Evolutionary conservation across 2,797 vertebrate species (phyloP), one percentile per base, ranked within the genome.

Genomic region (Protonibea diacanthus): DNA sequence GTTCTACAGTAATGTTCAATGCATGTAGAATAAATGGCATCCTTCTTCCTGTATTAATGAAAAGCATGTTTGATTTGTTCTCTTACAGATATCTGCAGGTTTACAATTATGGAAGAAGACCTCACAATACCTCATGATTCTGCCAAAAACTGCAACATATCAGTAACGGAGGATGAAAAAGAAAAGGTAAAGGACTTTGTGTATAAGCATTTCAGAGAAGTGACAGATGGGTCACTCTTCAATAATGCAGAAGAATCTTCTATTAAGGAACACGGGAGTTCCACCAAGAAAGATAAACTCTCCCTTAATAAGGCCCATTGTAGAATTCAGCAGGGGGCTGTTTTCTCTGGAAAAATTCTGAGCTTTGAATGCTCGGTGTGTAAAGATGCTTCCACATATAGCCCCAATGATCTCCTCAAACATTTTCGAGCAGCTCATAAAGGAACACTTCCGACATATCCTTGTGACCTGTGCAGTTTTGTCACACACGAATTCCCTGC

Each of bases 371-470:
- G 98, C 90, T 96, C 96, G 0, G 97, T 98, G 87, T 99, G 98
- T 90, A 97, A 93, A 90, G 96, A 97, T 71, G 95, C 95, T 64
- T 88, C 92, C 79, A 96, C 94, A 10, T 99, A 98, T 69, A 99
- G 98, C 82, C 98, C 98, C 61, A 99, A 99, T 83, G 97, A 99
- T 91, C 95, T 99, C 52, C 96, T 98, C 62, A 99, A 99, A 91
- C 98, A 99, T 93, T 99, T 98, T 89, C 95, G 95, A 90, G 95
- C 95, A 52, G 92, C 94, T 83, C 98, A 99, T 85, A 94, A 91
- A 88, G 97, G 97, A n/a, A 96, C 95, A 51, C 94, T 97, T 88
- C 98, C 98, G 70, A 96, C 96, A 1, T 99, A 98, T 92, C 98
- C 98, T 49, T 99, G 98, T 93, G 98, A 99, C 91, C 95, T 99